Conservation (phyloP, 2,888 invertebrate species). For the Nemoura dubitans region DNA sequence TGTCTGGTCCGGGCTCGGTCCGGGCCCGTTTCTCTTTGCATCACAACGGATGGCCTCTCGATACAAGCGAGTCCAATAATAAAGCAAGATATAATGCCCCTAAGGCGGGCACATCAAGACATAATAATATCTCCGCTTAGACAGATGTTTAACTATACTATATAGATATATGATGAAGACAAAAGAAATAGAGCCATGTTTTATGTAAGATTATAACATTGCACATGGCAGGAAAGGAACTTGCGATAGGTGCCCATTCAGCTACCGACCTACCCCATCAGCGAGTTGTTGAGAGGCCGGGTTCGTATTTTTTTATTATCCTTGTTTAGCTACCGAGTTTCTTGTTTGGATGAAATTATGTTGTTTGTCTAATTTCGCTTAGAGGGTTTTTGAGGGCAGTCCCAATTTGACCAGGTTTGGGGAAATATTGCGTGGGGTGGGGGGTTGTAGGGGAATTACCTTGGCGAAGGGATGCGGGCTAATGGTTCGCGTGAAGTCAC, state of each 20-base stretch:
- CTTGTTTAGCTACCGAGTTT: background rate
- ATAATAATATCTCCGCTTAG: background rate
- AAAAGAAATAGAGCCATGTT: background rate
- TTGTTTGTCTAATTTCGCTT: background rate
- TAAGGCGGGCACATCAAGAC: background rate
- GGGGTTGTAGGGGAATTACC: too few species aligned
- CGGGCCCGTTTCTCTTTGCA: background rate
- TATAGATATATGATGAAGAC: background rate
- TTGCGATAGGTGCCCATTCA: background rate
- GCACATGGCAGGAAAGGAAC: background rate
- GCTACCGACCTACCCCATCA: background rate
- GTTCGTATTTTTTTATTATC: background rate
- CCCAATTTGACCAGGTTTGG: background rate
- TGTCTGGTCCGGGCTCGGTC: background rate
- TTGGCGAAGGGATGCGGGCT: background rate
- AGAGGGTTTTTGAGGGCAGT: background rate
- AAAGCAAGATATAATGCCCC: background rate
- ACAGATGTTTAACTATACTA: slow-evolving; percentile 1
- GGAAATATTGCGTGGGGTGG: background rate
- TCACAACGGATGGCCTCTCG: background rate
- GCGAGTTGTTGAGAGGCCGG: background rate
- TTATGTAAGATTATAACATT: background rate
- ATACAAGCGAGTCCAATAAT: background rate
- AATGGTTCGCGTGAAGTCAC: too few species aligned
- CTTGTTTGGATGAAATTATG: background rate